Base-by-base conservation (phyloP, 92 coral and sea anemone species). In the Parazoanthus darwini region DNA sequence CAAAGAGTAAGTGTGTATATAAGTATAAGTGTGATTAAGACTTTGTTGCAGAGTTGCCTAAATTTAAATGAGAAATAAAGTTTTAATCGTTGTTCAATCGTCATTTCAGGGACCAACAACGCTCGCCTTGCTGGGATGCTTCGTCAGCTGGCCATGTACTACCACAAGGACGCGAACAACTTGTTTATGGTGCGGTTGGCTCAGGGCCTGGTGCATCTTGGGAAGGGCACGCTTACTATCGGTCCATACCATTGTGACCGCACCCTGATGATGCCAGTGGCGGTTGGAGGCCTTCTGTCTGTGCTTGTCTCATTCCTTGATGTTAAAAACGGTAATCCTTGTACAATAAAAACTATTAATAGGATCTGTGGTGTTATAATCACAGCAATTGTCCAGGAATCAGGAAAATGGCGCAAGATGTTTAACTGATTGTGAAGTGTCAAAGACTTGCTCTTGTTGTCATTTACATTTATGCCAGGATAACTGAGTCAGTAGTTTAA, bases 181-280 rank as follows among this genome's bases (percentile, higher is more conserved):
- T 88, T 97, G 90, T 97, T 97, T 77, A 97, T 97, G 99, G 99
- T 97, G 78, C 95, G 99, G 80, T 93, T 97, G 16, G 99, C 99
- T 0, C 99, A 97, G 97, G 99, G 99, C 44, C 93, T 97, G 75
- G 99, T 97, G 46, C 99, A 97, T 86, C 96, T 97, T 89, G 99
- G 99, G 54, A 97, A 97, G 83, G 99, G 99, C 14, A 97, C 99
- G 3, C 92, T 97, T 0, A 97, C 99, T 3, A 90, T 97, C 11
- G 98, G 99, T 3, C 99, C 99, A 0, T 97, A 97, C 86, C 99
- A 97, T 51, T 96, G 99, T 85, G 99, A 97, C 82, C 94, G 99
- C 77, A 90, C 95, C 46, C 90, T 97, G 50, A 93, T 97, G 92
- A 95, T 94, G 92, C 99, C 99, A 7, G 99, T 97, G 2, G 98